Base-by-base conservation (phyloP, 2,797 vertebrate species). In the Odontamblyopus rebecca region DNA sequence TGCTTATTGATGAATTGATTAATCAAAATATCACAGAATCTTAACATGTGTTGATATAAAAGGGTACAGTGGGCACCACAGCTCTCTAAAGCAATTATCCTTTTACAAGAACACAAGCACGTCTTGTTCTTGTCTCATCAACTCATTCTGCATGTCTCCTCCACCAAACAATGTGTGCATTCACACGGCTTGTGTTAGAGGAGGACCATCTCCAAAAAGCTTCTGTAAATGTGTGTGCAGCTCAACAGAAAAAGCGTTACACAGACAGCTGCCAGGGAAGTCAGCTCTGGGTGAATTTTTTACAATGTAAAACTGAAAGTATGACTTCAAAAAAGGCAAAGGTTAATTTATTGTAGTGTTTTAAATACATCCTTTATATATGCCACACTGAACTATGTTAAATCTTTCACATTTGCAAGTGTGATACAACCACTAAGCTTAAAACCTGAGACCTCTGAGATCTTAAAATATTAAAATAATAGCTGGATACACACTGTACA, bases 121-220 rank as follows among this genome's bases (percentile, higher is more conserved):
- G 66, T 82, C 84, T 79, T 70, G 61, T 85, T 72, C 72, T 26
- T 50, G 64, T 38, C 59, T 79, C 71, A 72, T 69, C 71, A 51
- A 74, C 63, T 77, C 59, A 72, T 76, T 78, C 74, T 62, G 76
- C 61, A 76, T 65, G n/a, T 59, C 61, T 51, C 32, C 69, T 70
- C 62, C 27, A 67, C 61, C 63, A 87, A 86, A 89, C 86, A 91
- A 89, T 78, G 81, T 15, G 50, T 78, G 77, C 77, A 84, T 90
- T 90, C 80, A 85, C 51, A 63, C 26, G 18, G 12, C 53, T 67
- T 64, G 68, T n/a, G 18, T 44, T 76, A 53, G 69, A 74, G 63
- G 57, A 57, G 68, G 76, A 66, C 0, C 53, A 82, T 68, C 73
- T 65, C 67, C 61, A 61, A 50, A 15, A 71, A 65, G 76, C 78